Evolutionary conservation across 2,113 vertebrate species (phyloP).

Genomic region (Macroglossus sobrinus): DNA sequence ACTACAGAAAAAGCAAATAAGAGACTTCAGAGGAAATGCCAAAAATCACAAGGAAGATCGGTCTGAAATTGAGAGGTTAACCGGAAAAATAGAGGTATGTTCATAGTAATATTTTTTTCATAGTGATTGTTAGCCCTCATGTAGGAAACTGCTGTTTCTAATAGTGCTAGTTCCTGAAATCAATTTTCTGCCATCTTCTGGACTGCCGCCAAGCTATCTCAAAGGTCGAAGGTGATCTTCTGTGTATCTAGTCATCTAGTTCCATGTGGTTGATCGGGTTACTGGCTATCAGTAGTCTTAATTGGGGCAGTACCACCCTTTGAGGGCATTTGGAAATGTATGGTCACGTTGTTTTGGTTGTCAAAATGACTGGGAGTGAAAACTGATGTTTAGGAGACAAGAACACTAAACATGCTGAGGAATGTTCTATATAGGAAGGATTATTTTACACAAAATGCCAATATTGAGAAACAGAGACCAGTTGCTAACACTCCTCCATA

Average conservation of each 20-base stretch:
- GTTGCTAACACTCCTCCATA: not conserved
- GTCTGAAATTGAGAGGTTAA: slow-evolving; percentile 85
- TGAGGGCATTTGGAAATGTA: not conserved
- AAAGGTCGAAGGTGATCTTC: not conserved
- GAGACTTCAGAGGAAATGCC: slow-evolving; percentile 80
- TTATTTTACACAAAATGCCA: not conserved
- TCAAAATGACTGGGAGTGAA: not conserved
- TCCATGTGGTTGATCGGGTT: not conserved
- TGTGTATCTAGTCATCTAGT: not conserved
- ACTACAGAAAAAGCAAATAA: slow-evolving; percentile 89
- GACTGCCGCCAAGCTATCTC: not conserved
- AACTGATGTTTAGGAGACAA: not conserved
- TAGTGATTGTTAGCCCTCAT: not conserved
- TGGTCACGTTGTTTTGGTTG: not conserved
- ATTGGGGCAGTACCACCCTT: not conserved
- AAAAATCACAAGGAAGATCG: slow-evolving; percentile 80
- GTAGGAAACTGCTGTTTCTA: slow-evolving; percentile 20
- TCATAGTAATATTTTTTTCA: not conserved
- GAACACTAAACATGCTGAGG: not conserved
- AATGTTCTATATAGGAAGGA: not conserved
- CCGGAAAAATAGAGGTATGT: slow-evolving; percentile 88
- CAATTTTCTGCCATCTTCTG: not conserved
- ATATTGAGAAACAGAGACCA: not conserved
- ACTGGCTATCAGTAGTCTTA: not conserved
- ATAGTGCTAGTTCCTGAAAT: not conserved